Percentiles rank a stretch among this genome's conserved stretches.
These are phyloP conservation scores for Myxocyprinus asiaticus DNA, from an alignment of 2,113 vertebrate species.

Conservation along the genomic window DNA sequence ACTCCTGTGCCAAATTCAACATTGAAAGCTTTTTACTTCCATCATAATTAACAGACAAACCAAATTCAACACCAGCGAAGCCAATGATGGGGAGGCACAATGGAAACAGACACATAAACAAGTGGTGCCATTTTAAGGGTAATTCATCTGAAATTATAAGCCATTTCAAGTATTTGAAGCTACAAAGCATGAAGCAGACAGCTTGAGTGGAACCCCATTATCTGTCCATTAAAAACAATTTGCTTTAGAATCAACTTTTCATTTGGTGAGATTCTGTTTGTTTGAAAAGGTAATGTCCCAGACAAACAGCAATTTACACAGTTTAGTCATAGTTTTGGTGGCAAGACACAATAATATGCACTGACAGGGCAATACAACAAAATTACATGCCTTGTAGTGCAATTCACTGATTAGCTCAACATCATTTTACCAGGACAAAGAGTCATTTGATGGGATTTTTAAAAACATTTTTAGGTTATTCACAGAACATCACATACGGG, in stretches of 20 bases:
- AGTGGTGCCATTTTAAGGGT: slow-evolving; percentile 26
- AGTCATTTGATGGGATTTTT: slow-evolving; percentile 6
- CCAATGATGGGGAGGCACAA: slow-evolving; percentile 13
- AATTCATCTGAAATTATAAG: slow-evolving; percentile 44
- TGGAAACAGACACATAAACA: slow-evolving; percentile 41
- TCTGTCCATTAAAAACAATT: slow-evolving; percentile 48
- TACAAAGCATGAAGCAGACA: slow-evolving; percentile 36
- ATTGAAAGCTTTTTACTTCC: slow-evolving; percentile 24
- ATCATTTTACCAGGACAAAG: slow-evolving; percentile 10
- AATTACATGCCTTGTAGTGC: slow-evolving; percentile 34
- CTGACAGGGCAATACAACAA: slow-evolving; percentile 32
- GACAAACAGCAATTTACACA: slow-evolving; percentile 43
- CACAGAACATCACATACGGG: neutral
- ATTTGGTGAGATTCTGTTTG: slow-evolving; percentile 7
- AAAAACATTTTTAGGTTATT: neutral
- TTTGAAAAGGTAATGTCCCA: slow-evolving; percentile 33
- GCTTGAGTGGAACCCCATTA: slow-evolving; percentile 48
- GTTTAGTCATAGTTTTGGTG: slow-evolving; percentile 34
- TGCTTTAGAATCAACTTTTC: slow-evolving; percentile 49
- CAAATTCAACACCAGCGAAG: slow-evolving; percentile 19
- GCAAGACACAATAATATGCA: slow-evolving; percentile 30
- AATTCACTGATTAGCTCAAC: slow-evolving; percentile 8
- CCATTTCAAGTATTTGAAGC: slow-evolving; percentile 44
- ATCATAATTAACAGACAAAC: slow-evolving; percentile 32
- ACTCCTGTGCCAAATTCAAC: slow-evolving; percentile 28